Percentiles rank a stretch among this genome's conserved stretches.
Conservation (phyloP, 2,888 invertebrate species). For the Leptarthrus brevirostris region DNA sequence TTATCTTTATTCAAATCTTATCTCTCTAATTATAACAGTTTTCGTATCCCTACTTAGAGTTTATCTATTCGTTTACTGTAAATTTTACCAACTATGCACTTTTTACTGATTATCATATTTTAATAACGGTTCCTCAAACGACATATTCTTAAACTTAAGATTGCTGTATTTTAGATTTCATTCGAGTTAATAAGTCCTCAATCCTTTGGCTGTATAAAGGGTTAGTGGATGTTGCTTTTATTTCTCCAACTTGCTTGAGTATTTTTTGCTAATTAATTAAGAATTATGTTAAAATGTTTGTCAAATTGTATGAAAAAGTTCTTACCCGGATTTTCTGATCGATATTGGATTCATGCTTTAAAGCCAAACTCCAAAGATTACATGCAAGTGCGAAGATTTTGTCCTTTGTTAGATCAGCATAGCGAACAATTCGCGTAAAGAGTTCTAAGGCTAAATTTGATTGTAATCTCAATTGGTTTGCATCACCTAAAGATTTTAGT, state of each 20-base stretch:
- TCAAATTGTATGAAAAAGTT: slow-evolving; percentile 25
- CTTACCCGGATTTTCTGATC: slow-evolving; percentile 70
- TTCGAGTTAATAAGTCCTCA: slow-evolving; percentile 52
- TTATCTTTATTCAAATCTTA: too few species aligned
- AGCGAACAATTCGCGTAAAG: slow-evolving; percentile 74
- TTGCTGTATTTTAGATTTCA: slow-evolving; percentile 53
- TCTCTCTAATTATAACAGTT: too few species aligned
- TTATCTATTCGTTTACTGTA: too few species aligned
- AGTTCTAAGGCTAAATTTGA: slow-evolving; percentile 80
- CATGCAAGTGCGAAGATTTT: slow-evolving; percentile 76
- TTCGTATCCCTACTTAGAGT: too few species aligned
- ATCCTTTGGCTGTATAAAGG: slow-evolving; percentile 43
- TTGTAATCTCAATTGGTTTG: slow-evolving; percentile 76
- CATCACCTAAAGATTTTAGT: slow-evolving; percentile 77
- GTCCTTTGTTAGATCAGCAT: slow-evolving; percentile 73
- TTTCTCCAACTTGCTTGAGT: slow-evolving; percentile 49
- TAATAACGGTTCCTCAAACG: too few species aligned
- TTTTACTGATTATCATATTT: too few species aligned
- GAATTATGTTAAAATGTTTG: neutral
- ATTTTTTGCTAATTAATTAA: slow-evolving; percentile 45
- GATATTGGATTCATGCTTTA: slow-evolving; percentile 71
- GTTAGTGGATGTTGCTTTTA: neutral
- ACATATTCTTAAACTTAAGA: neutral
- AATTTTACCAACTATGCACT: too few species aligned
- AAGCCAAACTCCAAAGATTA: slow-evolving; percentile 85